Percentiles rank a stretch among this genome's conserved stretches.
Conservation (phyloP, 2,113 vertebrate species). For the Otolemur garnettii region DNA sequence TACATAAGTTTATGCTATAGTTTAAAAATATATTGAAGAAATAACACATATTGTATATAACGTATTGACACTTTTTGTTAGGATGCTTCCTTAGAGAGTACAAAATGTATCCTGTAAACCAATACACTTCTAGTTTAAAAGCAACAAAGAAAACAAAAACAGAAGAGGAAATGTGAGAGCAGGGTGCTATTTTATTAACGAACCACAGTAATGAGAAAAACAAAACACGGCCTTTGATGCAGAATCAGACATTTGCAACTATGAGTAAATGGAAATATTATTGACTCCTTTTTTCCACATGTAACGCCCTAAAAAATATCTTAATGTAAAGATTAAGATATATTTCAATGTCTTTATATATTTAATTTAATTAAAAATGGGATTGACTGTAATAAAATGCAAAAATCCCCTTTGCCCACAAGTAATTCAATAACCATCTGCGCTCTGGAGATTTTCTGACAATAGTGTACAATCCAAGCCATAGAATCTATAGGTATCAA, state of each 20-base stretch:
- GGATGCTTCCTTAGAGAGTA: neutral
- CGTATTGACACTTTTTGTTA: neutral
- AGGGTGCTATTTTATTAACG: neutral
- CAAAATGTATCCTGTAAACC: neutral
- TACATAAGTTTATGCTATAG: neutral
- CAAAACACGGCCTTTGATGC: neutral
- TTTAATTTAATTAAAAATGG: slow-evolving; percentile 44
- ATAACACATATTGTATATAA: neutral
- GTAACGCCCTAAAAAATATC: neutral
- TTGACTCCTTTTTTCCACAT: neutral
- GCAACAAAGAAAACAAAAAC: neutral
- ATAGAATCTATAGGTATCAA: neutral
- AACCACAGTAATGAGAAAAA: neutral
- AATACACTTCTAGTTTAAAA: neutral
- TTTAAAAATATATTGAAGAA: neutral
- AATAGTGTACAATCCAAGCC: neutral
- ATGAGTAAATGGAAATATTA: neutral
- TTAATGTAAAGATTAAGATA: neutral
- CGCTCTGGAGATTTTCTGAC: slow-evolving; percentile 31
- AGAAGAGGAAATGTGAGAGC: neutral
- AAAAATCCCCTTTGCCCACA: neutral
- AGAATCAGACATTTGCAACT: neutral
- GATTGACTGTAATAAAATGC: neutral
- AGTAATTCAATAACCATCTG: neutral
- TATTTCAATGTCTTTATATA: slow-evolving; percentile 2